These are phyloP conservation scores for Scaptodrosophila lebanonensis DNA, from an alignment of 1,140 invertebrate genomes.

Conservation along the genomic window DNA sequence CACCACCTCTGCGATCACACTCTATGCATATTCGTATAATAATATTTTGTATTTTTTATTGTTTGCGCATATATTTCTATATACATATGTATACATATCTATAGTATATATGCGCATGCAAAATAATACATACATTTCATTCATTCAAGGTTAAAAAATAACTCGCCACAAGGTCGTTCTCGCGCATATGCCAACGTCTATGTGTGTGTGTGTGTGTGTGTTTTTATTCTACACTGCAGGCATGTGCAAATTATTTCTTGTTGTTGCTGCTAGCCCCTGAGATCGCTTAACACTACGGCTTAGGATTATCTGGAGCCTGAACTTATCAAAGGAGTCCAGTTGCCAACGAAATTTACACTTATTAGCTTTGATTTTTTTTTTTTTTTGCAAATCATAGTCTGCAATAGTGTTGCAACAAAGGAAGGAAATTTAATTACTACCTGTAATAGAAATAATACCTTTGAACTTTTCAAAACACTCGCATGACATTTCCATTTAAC, in stretches of 20 bases:
- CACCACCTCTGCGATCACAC: background rate
- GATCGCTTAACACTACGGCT: conserved; percentile 1
- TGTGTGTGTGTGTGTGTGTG: conserved; percentile 7
- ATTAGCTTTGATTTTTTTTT: too few species aligned
- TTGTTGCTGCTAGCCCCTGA: conserved; percentile 15
- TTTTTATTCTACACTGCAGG: conserved; percentile 42
- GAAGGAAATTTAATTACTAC: too few species aligned
- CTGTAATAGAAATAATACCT: too few species aligned
- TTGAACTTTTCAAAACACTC: too few species aligned
- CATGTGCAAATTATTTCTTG: conserved; percentile 46
- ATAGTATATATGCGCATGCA: conserved; percentile 19
- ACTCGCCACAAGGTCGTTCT: conserved; percentile 64
- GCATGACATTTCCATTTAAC: too few species aligned
- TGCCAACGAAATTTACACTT: too few species aligned
- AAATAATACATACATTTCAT: conserved; percentile 33
- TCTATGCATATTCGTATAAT: conserved; percentile 27
- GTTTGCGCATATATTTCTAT: conserved; percentile 44
- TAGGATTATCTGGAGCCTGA: background rate
- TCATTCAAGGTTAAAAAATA: conserved; percentile 76
- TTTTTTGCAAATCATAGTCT: too few species aligned
- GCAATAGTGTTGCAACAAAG: too few species aligned
- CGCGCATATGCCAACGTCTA: conserved; percentile 30
- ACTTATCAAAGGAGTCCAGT: too few species aligned
- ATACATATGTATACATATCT: conserved; percentile 20
- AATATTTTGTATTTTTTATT: conserved; percentile 49